Base-by-base conservation (phyloP, 2,888 invertebrate species). In the Metalampra italica region DNA sequence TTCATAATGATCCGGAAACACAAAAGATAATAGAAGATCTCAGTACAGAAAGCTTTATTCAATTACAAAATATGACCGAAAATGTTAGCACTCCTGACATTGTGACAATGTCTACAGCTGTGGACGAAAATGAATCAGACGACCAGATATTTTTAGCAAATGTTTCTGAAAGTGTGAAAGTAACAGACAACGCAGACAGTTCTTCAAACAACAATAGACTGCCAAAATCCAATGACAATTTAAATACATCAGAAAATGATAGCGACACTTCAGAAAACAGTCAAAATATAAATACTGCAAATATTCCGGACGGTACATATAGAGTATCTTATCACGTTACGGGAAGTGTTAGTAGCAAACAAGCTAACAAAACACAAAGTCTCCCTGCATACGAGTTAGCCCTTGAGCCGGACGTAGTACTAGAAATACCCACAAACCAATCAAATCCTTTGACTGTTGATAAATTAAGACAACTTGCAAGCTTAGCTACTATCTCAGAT, bases 401-500 rank as follows among this genome's bases (percentile, higher is more conserved):
- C 43, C 69, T 89, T 58, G 85, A 88, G 59, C 89, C 89, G 12
- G 88, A 89, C 57, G 75, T 89, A 9, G 76, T 87, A 44, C 66
- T 88, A 57, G 89, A 88, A 71, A 87, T 88, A 62, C 88, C 89
- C 7, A 55, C 73, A 13, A 89, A 85, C 58, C 82, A 84, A 67
- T 71, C 76, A 36, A 86, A 75, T 61, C 62, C 78, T 9, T 62
- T 89, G 42, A 82, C 88, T 3, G 65, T 84, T 43, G 90, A 90
- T 46, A 90, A 90, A 68, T 72, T 92, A 13, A 90, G 82, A 60
- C 87, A 91, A 65, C 75, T 92, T 9, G 90, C 91, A 9, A 91
- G 82, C 70, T 84, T 92, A 32, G 92, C 92, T 14, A 91, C 91
- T 40, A 82, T 92, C 54, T 86, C 89, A 12, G 84, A 90, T 68